Evolutionary conservation across 2,888 invertebrate genomes (phyloP).

Genomic region (Pedicia rivosa): DNA sequence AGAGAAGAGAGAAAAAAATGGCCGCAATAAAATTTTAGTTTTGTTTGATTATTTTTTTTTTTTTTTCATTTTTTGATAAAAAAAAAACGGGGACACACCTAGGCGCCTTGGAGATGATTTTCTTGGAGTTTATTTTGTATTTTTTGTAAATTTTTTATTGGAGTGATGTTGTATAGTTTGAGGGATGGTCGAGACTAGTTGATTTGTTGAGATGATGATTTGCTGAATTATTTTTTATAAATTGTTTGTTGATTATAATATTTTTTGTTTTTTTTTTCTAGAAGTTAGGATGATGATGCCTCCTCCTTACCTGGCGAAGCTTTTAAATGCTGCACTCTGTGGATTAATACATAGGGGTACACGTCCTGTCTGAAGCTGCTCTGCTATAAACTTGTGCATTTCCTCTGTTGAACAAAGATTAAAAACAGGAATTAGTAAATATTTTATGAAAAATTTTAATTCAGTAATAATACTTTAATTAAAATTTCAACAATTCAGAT

Average conservation of each 20-base stretch:
- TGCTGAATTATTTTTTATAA: slow-evolving; percentile 6
- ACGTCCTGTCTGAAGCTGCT: slow-evolving; percentile 86
- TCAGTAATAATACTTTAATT: too few relatives aligned
- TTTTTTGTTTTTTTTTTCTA: slow-evolving; percentile 4
- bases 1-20: background rate
- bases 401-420: slow-evolving; percentile 64
- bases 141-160: background rate
- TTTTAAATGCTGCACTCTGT: slow-evolving; percentile 98
- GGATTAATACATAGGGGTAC: slow-evolving; percentile 99
- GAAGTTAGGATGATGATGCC: slow-evolving; percentile 10
- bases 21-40: slow-evolving; percentile 2
- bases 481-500: too few relatives aligned
- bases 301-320: slow-evolving; percentile 94
- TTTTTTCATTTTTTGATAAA: slow-evolving; percentile 3
- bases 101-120: slow-evolving; percentile 10
- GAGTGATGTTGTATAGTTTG: background rate
- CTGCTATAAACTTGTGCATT: slow-evolving; percentile 97
- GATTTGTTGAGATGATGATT: too few relatives aligned
- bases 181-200: too few relatives aligned
- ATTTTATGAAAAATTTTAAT: too few relatives aligned
- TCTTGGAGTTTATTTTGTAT: background rate
- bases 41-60: slow-evolving; percentile 2
- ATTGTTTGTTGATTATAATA: background rate
- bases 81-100: slow-evolving; percentile 12
- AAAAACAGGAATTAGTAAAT: slow-evolving; percentile 6